Base-by-base conservation (phyloP, 2,113 vertebrate species). In the Erinaceus europaeus region DNA sequence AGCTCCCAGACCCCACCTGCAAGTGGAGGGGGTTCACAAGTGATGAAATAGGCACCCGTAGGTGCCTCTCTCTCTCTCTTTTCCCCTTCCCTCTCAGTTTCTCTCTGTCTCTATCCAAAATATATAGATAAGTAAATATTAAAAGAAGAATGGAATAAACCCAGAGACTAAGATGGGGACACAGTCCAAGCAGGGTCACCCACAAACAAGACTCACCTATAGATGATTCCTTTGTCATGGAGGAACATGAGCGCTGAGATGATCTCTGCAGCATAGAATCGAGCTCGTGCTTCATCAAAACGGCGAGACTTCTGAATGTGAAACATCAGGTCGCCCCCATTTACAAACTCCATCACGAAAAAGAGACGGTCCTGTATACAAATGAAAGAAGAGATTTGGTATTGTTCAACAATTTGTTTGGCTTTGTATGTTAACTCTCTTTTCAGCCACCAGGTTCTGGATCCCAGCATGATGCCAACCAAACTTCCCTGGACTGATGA, bases 261-360 rank as follows among this genome's bases (percentile, higher is more conserved):
- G 91, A 99, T 99, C 97, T 99, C 98, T 0, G 99, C 99, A 0
- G 98, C 97, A 52, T 99, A 99, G 97, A 99, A 99, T 29, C 98
- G 97, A 1, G 99, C 99, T 48, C 99, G 96, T 10, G 95, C 96
- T 93, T 99, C 99, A 2, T 99, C 99, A 50, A 99, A 99, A 88
- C 99, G 99, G 71, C 99, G 98, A 1, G 99, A 99, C 96, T 99
- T 99, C 97, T 99, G 99, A 91, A 99, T 99, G 95, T 99, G 99
- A 96, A 99, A 99, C 99, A 99, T 99, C 92, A 99, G 95, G 88
- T 99, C 99, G 0, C 99, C 99, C 0, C 99, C 99, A 1, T 99
- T 99, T 77, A 99, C 99, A 89, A 99, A 99, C 96, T 99, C 99
- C 99, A 99, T 99, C 95, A 99, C 99, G 18, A 99, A 99, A 97